These are phyloP conservation scores for Pogoniulus pusillus DNA, from an alignment of 2,797 vertebrate species.

Conservation along the genomic window DNA sequence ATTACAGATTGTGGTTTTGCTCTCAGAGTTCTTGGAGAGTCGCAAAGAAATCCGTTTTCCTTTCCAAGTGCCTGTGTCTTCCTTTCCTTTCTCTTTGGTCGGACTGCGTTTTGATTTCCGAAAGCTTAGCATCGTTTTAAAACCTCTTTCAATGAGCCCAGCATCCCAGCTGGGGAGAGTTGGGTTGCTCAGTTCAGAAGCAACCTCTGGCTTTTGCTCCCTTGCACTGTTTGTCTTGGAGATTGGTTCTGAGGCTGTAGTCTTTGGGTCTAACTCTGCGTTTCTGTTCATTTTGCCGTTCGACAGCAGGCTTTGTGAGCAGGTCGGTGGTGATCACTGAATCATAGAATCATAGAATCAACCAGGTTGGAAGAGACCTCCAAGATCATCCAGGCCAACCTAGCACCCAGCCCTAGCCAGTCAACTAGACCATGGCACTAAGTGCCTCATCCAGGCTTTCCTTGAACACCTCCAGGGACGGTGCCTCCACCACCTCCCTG, in stretches of 20 bases:
- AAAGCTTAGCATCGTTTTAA: slow-evolving; percentile 30
- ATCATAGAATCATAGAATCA: too few relatives aligned
- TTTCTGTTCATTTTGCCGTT: neutral
- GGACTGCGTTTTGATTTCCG: neutral
- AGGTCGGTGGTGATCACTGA: neutral
- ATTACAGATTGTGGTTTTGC: neutral
- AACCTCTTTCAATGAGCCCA: slow-evolving; percentile 13
- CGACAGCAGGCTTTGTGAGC: neutral
- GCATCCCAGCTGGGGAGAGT: neutral
- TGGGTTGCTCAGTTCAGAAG: neutral
- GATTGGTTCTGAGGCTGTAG: neutral
- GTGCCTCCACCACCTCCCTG: too few relatives aligned
- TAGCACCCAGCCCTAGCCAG: too few relatives aligned
- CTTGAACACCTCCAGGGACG: too few relatives aligned
- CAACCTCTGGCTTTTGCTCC: neutral
- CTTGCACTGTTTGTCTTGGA: neutral
- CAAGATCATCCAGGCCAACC: too few relatives aligned
- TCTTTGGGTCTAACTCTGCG: neutral
- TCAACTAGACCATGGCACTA: too few relatives aligned
- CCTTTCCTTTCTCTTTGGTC: neutral
- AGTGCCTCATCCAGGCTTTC: too few relatives aligned
- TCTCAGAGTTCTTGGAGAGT: neutral
- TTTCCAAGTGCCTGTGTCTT: neutral
- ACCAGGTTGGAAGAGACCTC: too few relatives aligned
- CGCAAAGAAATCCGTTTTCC: neutral